phyloP scores from a whole-genome alignment of 2,113 vertebrate species.

The Mus musculus region GRCm39 chr3:153855501-153856000 shows the following conservation, averaged over 20 bases:
- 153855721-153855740: background rate
- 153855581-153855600: background rate
- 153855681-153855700: background rate
- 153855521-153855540: background rate
- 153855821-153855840: background rate
- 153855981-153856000: slow-evolving; percentile 4
- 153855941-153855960: background rate
- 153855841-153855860: slow-evolving; percentile 20
- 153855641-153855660: too few species aligned
- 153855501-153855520: background rate
- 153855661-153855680: background rate
- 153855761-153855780: slow-evolving; percentile 10
- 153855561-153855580: background rate
- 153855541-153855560: background rate
- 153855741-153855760: background rate
- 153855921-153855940: background rate
- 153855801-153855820: slow-evolving; percentile 27
- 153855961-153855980: slow-evolving; percentile 56
- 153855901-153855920: slow-evolving; percentile 41
- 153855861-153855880: background rate
- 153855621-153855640: too few species aligned
- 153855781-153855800: background rate
- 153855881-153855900: background rate
- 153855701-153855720: background rate
- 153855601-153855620: background rate